Conservation (phyloP, 2,888 invertebrate genomes). For the Trichopoda pennipes region DNA sequence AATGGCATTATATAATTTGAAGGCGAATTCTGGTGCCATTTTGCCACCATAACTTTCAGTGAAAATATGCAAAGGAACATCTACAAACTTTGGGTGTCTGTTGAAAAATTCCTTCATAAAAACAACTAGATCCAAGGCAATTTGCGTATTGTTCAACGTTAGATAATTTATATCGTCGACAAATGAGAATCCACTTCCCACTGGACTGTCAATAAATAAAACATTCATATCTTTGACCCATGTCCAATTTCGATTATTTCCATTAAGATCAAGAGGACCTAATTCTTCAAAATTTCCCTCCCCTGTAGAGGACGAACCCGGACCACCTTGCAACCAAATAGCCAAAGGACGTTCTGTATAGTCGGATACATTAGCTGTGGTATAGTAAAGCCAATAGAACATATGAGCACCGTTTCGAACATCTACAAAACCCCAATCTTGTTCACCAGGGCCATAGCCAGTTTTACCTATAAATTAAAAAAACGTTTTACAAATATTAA, state of each 20-base stretch:
- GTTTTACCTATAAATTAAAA: constrained; percentile 69
- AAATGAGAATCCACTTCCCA: constrained; percentile 93
- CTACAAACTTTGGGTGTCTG: constrained; percentile 86
- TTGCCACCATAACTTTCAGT: constrained; percentile 96
- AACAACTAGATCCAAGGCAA: constrained; percentile 88
- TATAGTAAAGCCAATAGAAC: constrained; percentile 94
- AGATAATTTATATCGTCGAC: constrained; percentile 82
- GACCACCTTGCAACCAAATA: constrained; percentile 94
- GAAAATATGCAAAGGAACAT: constrained; percentile 90
- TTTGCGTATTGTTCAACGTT: constrained; percentile 84
- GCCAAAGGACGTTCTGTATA: constrained; percentile 87
- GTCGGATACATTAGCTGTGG: constrained; percentile 83
- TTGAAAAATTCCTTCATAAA: constrained; percentile 87
- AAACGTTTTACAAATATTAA: no score
- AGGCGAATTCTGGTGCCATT: constrained; percentile 93
- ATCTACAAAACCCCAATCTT: constrained; percentile 88
- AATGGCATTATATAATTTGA: constrained; percentile 83
- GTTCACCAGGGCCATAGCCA: constrained; percentile 84
- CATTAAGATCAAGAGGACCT: constrained; percentile 87
- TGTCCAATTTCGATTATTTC: constrained; percentile 85
- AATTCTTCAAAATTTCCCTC: constrained; percentile 94
- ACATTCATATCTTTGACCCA: constrained; percentile 92
- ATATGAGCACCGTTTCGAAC: constrained; percentile 89
- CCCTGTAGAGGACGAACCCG: constrained; percentile 89
- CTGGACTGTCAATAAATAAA: constrained; percentile 94